Evolutionary conservation across 1,140 invertebrate genomes (phyloP).

Genomic region (Nephotettix cincticeps): DNA sequence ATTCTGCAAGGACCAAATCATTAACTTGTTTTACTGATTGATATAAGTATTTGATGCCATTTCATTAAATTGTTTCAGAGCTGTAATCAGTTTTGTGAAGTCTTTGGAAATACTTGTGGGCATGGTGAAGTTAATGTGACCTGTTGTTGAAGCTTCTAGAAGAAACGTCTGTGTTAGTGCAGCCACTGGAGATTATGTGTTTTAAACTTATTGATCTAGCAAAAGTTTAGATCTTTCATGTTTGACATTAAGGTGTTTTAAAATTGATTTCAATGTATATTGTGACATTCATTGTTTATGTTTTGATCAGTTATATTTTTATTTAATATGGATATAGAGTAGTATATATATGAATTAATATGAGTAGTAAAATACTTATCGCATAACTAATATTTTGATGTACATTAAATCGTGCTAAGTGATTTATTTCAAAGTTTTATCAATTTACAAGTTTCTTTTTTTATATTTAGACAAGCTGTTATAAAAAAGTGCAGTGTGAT

Average conservation of each 20-base stretch:
- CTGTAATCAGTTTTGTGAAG: slow-evolving; percentile 2
- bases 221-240: not conserved
- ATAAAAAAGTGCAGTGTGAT: slow-evolving; percentile 16
- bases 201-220: not conserved
- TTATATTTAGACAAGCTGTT: not conserved
- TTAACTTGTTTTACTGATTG: too few relatives aligned
- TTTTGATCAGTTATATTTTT: too few relatives aligned
- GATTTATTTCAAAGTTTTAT: slow-evolving; percentile 7
- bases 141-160: not conserved
- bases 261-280: not conserved
- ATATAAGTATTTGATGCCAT: too few relatives aligned
- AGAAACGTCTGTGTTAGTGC: not conserved
- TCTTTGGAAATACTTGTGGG: not conserved
- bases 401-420: not conserved
- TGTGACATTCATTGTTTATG: not conserved
- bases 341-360: too few relatives aligned
- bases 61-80: not conserved
- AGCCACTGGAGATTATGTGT: too few relatives aligned
- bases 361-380: too few relatives aligned
- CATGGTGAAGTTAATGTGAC: not conserved
- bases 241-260: not conserved
- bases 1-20: too few relatives aligned
- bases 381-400: too few relatives aligned
- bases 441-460: not conserved
- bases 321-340: too few relatives aligned